These are phyloP conservation scores for Lineus longissimus DNA, from an alignment of 1,140 invertebrate genomes.

Conservation along the genomic window DNA sequence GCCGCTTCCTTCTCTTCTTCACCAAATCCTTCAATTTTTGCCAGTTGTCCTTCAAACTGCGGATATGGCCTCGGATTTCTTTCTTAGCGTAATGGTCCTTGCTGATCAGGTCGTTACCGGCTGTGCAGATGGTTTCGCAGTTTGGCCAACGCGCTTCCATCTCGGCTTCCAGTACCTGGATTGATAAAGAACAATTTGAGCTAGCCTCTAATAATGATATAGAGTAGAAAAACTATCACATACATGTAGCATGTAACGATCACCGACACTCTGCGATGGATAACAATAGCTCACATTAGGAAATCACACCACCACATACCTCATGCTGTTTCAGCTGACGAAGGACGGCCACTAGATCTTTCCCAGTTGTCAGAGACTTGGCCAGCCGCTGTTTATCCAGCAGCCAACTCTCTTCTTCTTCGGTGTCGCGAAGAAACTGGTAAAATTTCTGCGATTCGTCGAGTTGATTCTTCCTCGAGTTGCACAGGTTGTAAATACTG, in stretches of 20 bases:
- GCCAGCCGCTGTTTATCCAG: conserved; percentile 91
- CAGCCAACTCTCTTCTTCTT: conserved; percentile 98
- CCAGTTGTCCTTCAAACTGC: conserved; percentile 80
- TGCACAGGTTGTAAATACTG: conserved; percentile 62
- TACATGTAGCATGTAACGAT: no score
- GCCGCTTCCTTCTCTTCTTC: conserved; percentile 74
- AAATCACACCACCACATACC: conserved; percentile 49
- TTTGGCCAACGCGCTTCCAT: conserved; percentile 79
- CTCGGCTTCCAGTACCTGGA: conserved; percentile 76
- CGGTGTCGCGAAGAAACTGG: conserved; percentile 94
- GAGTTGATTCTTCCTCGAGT: conserved; percentile 73
- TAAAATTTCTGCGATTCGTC: conserved; percentile 90
- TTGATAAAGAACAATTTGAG: conserved; percentile 7
- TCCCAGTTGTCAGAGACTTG: conserved; percentile 83
- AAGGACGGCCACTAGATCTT: conserved; percentile 85
- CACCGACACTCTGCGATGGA: background rate
- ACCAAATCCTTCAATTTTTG: conserved; percentile 78
- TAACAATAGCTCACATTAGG: background rate
- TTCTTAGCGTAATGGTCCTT: conserved; percentile 72
- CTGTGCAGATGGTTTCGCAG: conserved; percentile 71
- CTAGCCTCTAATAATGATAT: no score
- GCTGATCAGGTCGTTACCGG: conserved; percentile 76
- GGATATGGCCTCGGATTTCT: conserved; percentile 60
- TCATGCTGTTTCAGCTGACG: conserved; percentile 93
- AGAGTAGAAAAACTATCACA: no score